Evolutionary conservation across 1,140 invertebrate species (phyloP), one percentile per base, ranked within the genome.

Genomic region (Alviniconcha marisindica): DNA sequence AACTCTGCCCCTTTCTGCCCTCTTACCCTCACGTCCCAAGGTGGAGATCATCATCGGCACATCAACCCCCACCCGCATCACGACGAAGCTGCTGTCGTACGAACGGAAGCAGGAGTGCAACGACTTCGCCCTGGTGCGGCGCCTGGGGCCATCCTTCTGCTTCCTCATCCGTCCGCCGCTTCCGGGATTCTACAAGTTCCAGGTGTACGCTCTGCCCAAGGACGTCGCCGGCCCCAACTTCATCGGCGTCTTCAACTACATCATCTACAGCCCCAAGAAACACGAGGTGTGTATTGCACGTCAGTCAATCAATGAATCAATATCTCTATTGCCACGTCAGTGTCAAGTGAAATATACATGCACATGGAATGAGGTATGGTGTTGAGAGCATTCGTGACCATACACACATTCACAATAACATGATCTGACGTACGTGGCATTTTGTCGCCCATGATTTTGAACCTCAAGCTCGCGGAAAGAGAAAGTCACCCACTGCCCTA

Each of bases 201-300:
- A 93, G 85, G 90, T 93, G 31, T 93, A 91, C 83, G 93, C 92
- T n/a, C 86, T 92, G 54, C 92, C 93, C 0, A 83, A 84, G 56
- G 84, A 86, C 63, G 90, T 93, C 77, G 89, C 90, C 5, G 90
- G 91, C 66, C 91, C 92, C 18, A 88, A 89, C 31, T 88, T 93
- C 85, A 89, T 92, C 31, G 91, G 92, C n/a, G 93, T 93, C 0
- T 93, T 83, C 87, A 93, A 93, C 83, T 93, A 93, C 82, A 77
- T 93, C 31, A 86, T 93, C 42, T 86, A 92, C 84, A 86, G 87
- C 85, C 42, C 87, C 77, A 82, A 84, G 81, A n/a, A 69, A 7
- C 36, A 31, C 36, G 36, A 71, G 69, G 69, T 71, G 18, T 5
- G 44, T 48, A n/a, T n/a, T n/a, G n/a, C n/a, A n/a, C n/a, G n/a